Percentiles rank a stretch among this genome's conserved stretches.
Conservation (phyloP, 2,113 vertebrate genomes). For the Aepyceros melampus region DNA sequence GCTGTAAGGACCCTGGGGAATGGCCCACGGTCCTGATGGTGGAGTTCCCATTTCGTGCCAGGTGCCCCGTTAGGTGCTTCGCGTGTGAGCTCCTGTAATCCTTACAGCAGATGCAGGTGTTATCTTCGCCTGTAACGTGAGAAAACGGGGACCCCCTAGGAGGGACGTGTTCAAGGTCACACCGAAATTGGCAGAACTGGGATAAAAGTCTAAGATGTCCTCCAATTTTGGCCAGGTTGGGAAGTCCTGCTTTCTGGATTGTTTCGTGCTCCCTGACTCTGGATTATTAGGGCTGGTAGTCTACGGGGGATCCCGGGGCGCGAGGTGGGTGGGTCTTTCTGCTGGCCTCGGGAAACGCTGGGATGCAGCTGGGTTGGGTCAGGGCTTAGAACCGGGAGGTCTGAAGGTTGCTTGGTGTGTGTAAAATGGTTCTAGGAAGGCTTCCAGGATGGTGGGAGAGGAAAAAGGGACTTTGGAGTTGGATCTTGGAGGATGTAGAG, state of each 20-base stretch:
- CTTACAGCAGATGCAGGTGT: background rate
- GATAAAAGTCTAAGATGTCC: constrained; percentile 25
- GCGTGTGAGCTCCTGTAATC: background rate
- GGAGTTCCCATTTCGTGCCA: background rate
- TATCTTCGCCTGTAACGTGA: background rate
- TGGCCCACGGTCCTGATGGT: rapidly evolving
- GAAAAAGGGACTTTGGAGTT: background rate
- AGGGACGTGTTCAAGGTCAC: constrained; percentile 59
- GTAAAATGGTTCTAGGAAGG: background rate
- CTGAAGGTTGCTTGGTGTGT: background rate
- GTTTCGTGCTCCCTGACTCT: background rate
- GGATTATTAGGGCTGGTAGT: background rate
- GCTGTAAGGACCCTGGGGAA: background rate
- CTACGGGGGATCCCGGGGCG: background rate
- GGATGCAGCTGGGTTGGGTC: background rate
- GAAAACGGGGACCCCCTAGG: background rate
- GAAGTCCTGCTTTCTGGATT: background rate
- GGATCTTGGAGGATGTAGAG: background rate
- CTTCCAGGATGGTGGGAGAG: background rate
- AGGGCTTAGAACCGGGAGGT: too few species aligned
- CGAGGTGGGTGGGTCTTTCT: background rate
- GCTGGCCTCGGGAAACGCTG: background rate
- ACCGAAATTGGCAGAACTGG: background rate
- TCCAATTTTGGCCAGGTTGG: background rate
- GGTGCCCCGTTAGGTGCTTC: background rate